These are phyloP conservation scores for Brachylomia viminalis DNA, from an alignment of 2,888 invertebrate species.

Conservation along the genomic window DNA sequence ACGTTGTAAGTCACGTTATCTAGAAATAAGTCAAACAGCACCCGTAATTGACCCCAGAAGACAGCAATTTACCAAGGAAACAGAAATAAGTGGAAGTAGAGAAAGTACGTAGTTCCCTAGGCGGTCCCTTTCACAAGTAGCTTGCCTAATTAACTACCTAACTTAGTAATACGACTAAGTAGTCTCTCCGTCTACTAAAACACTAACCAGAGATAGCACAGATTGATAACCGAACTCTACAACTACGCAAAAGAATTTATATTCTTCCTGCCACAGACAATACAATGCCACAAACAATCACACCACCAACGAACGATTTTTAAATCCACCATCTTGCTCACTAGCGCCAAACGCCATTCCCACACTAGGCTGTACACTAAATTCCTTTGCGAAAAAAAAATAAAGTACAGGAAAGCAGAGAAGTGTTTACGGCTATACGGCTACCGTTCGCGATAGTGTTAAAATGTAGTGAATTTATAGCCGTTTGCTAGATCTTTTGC, in stretches of 20 bases:
- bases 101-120: background rate
- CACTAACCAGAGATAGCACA: conserved; percentile 34
- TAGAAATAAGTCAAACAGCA: background rate
- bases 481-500: conserved; percentile 61
- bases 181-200: background rate
- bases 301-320: conserved; percentile 34
- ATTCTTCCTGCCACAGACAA: conserved; percentile 43
- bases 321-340: conserved; percentile 54
- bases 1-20: background rate
- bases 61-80: background rate
- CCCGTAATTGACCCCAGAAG: background rate
- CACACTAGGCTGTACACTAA: conserved; percentile 63
- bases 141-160: background rate
- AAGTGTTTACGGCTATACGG: conserved; percentile 85
- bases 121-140: background rate
- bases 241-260: conserved; percentile 46
- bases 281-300: conserved; percentile 29
- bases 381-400: conserved; percentile 70
- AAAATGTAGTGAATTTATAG: conserved; percentile 66
- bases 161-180: background rate
- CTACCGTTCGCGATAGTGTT: conserved; percentile 66
- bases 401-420: conserved; percentile 80
- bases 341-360: conserved; percentile 55
- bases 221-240: conserved; percentile 30
- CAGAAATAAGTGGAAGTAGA: background rate